phyloP scores from a whole-genome alignment of 2,888 invertebrate genomes.

The Cephalotes varians region DNA sequence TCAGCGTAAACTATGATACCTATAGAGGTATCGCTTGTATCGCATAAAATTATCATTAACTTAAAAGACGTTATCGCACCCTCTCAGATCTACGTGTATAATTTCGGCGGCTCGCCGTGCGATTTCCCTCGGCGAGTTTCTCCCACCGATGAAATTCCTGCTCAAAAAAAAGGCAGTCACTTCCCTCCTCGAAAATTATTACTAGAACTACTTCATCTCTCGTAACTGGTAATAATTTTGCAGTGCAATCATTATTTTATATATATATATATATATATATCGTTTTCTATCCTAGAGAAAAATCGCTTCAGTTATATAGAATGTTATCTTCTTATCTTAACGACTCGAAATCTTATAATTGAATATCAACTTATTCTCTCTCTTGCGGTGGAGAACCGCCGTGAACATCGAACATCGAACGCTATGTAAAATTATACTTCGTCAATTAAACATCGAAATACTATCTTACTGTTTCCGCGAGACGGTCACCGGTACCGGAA shows the following conservation, averaged over 20 bases:
- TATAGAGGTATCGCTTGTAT: constrained; percentile 47
- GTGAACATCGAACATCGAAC: constrained; percentile 5
- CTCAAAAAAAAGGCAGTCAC: background rate
- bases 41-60: constrained; percentile 62
- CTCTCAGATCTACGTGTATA: constrained; percentile 53
- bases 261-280: background rate
- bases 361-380: constrained; percentile 21
- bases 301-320: constrained; percentile 10
- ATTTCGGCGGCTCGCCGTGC: constrained; percentile 22
- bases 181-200: background rate
- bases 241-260: background rate
- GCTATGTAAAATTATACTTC: background rate
- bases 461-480: constrained; percentile 20
- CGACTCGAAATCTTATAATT: constrained; percentile 11
- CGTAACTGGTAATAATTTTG: background rate
- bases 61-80: constrained; percentile 52
- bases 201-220: background rate
- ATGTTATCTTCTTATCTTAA: constrained; percentile 25
- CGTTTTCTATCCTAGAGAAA: background rate
- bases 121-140: background rate
- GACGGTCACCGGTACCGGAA: constrained; percentile 29
- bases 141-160: background rate
- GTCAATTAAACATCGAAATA: constrained; percentile 35
- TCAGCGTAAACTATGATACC: constrained; percentile 55
- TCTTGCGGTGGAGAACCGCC: background rate